Evolutionary conservation across 2,113 vertebrate species (phyloP), one percentile per base, ranked within the genome.

Genomic region (Aptenodytes patagonicus): DNA sequence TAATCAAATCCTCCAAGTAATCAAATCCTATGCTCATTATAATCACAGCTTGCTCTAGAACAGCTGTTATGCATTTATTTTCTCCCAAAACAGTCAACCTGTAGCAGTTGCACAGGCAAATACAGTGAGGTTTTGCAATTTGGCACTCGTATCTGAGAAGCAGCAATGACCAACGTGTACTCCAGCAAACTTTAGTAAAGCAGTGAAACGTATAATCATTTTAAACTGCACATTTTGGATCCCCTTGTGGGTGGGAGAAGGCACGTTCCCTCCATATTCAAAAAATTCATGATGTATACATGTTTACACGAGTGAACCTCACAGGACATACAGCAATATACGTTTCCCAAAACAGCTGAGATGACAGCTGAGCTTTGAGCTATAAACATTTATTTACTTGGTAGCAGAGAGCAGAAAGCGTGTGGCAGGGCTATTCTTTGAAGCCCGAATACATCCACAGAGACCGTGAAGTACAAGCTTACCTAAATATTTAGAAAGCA

Each of bases 401-500:
- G 70, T 2, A 40, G 77, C 62, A 28, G 61, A 11, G 32, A 65
- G 70, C 51, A 34, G 61, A 17, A 32, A 17, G 42, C 6, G 7
- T 4, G 11, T 2, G 52, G 49, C 54, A 6, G 12, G 64, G 58
- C 52, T n/a, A 0, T 38, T 85, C 46, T 26, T 42, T 5, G 31
- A 29, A 64, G 44, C 31, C 57, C 8, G n/a, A 15, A 10, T 6
- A 0, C 1, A 8, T 1, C 46, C 28, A 9, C 19, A 19, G 60
- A 28, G 80, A 6, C 32, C 2, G 24, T 0, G 13, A 22, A 8
- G 32, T 4, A 14, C 0, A 21, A 81, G 22, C 15, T 51, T 58
- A 7, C n/a, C 38, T 1, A 5, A 5, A 3, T 0, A 6, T 10
- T 49, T 4, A 4, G 73, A 28, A 40, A 26, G 10, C 4, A 0